Evolutionary conservation across 2,113 vertebrate species (phyloP).

Genomic region (Apaloderma vittatum): DNA sequence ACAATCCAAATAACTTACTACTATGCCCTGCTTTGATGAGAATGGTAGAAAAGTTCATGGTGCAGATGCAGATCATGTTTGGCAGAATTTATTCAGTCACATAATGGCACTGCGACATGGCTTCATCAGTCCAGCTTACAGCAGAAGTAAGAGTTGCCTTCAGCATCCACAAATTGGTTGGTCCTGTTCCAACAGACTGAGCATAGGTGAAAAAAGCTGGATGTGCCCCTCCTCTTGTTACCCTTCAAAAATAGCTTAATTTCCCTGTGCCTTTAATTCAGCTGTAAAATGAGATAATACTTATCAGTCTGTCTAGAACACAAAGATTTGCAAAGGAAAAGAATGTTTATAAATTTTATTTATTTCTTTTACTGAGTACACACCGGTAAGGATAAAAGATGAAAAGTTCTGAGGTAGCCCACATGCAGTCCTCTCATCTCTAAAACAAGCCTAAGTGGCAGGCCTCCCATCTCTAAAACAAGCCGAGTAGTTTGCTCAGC

Average conservation of each 20-base stretch:
- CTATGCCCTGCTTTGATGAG: background rate
- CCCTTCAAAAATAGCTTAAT: background rate
- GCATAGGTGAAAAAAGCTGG: background rate
- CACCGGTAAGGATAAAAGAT: background rate
- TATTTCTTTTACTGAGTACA: background rate
- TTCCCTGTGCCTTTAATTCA: background rate
- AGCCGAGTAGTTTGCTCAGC: background rate
- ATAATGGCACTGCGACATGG: background rate
- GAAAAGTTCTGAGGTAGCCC: constrained; percentile 2
- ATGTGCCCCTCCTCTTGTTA: background rate
- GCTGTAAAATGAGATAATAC: background rate
- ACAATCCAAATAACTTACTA: background rate
- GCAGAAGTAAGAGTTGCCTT: background rate
- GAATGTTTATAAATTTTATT: background rate
- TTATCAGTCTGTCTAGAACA: background rate
- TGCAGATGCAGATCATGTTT: background rate
- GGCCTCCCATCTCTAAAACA: background rate
- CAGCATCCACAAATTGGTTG: background rate
- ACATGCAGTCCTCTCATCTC: background rate
- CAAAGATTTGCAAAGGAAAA: background rate
- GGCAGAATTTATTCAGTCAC: background rate
- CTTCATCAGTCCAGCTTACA: background rate
- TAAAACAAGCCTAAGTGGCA: background rate
- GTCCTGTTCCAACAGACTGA: background rate
- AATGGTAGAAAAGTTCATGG: background rate